Evolutionary conservation across 2,113 vertebrate species (phyloP).

Genomic region (Myanophis thanlyinensis): DNA sequence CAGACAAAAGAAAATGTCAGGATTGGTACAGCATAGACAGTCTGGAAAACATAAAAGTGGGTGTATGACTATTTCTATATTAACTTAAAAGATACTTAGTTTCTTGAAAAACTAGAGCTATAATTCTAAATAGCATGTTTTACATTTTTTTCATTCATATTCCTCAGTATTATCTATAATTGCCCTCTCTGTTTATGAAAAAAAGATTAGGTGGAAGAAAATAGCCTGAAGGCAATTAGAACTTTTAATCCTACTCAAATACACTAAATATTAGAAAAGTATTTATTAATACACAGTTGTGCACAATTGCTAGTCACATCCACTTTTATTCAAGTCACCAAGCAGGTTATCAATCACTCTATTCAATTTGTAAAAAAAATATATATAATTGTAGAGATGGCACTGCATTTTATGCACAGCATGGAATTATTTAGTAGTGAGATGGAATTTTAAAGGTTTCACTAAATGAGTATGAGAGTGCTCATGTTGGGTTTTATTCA

Average conservation of each 20-base stretch:
- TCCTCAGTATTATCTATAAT: background rate
- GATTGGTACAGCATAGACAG: slow-evolving; percentile 94
- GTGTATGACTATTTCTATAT: slow-evolving; percentile 24
- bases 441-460: background rate
- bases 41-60: slow-evolving; percentile 72
- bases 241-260: background rate
- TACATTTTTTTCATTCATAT: background rate
- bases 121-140: background rate
- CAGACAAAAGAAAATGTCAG: slow-evolving; percentile 97
- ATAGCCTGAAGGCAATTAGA: background rate
- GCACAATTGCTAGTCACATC: background rate
- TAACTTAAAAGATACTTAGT: background rate
- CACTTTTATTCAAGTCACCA: background rate
- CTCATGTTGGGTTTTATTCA: background rate
- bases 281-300: background rate
- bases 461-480: background rate
- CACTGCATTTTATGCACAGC: background rate
- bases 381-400: background rate
- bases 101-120: background rate
- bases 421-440: background rate
- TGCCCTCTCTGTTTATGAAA: background rate
- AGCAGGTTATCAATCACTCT: background rate
- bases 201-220: background rate
- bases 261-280: background rate
- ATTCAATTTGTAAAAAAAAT: background rate